Percentiles rank a stretch among this genome's conserved stretches.
These are phyloP conservation scores for Xanthia togata DNA, from an alignment of 2,888 invertebrate species.

Conservation along the genomic window DNA sequence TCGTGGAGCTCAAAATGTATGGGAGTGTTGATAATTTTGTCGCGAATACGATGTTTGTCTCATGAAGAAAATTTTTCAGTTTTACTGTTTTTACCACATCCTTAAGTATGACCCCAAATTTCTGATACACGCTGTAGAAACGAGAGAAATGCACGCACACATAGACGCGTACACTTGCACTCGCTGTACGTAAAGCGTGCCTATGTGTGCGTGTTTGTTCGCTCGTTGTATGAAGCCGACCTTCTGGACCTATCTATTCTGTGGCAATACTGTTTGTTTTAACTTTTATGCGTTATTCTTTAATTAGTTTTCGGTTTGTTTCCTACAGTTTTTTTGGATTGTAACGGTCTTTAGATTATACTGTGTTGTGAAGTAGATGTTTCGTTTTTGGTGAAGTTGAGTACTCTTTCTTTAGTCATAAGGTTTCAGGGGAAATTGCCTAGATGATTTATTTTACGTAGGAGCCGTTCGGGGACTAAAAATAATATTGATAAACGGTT, in stretches of 20 bases:
- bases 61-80: too few species aligned
- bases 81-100: too few species aligned
- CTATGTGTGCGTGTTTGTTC: background rate
- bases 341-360: conserved; percentile 42
- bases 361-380: conserved; percentile 1
- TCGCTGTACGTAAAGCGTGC: background rate
- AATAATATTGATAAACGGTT: too few species aligned
- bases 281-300: conserved; percentile 59
- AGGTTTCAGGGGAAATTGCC: background rate
- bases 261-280: conserved; percentile 65
- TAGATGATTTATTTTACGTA: too few species aligned
- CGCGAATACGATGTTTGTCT: too few species aligned
- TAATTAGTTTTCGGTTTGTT: conserved; percentile 60
- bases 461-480: too few species aligned
- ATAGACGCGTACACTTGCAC: background rate
- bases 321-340: conserved; percentile 42
- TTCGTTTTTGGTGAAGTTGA: background rate
- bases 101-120: too few species aligned
- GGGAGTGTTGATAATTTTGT: too few species aligned
- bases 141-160: background rate
- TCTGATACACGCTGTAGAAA: too few species aligned
- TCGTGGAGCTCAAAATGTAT: too few species aligned
- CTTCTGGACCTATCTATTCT: conserved; percentile 1
- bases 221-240: background rate
- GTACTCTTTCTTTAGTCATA: background rate